Percentiles rank a stretch among this genome's conserved stretches.
Evolutionary conservation across 2,888 invertebrate genomes (phyloP).

Genomic region (Amphipyra berbera): DNA sequence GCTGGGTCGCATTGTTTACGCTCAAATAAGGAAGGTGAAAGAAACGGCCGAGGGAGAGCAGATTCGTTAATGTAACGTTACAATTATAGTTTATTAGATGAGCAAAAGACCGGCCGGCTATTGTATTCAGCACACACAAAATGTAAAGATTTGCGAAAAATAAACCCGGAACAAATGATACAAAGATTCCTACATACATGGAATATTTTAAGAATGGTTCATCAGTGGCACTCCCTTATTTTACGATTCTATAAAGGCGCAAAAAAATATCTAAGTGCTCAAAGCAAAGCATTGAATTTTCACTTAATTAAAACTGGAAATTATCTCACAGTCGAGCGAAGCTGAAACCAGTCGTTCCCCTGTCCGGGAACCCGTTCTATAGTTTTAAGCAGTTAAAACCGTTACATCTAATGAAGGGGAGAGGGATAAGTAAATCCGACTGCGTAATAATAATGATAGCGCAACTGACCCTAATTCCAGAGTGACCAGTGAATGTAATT

Average conservation of each 20-base stretch:
- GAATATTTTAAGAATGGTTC: constrained; percentile 22
- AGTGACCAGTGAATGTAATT: constrained; percentile 87
- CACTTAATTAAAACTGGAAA: constrained; percentile 82
- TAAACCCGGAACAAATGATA: constrained; percentile 48
- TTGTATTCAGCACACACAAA: constrained; percentile 58
- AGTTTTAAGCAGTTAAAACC: constrained; percentile 89
- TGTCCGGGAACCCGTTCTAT: constrained; percentile 85
- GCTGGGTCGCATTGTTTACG: constrained; percentile 87
- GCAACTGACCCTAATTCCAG: constrained; percentile 84
- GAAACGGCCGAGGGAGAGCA: constrained; percentile 77
- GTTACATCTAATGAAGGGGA: constrained; percentile 90
- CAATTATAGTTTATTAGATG: constrained; percentile 80
- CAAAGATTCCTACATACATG: constrained; percentile 21
- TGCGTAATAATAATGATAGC: constrained; percentile 84
- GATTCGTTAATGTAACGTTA: constrained; percentile 81
- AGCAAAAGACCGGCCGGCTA: constrained; percentile 67
- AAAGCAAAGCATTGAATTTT: constrained; percentile 56
- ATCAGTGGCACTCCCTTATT: constrained; percentile 7
- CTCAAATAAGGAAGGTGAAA: constrained; percentile 88
- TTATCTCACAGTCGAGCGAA: constrained; percentile 83
- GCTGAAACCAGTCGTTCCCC: constrained; percentile 84
- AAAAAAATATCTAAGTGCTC: constrained; percentile 10
- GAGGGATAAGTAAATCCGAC: constrained; percentile 84
- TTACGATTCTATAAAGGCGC: constrained; percentile 10
- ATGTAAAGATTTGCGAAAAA: constrained; percentile 46